Evolutionary conservation across 2,797 vertebrate genomes (phyloP), one percentile per base, ranked within the genome.

Genomic region (Neosalanx taihuensis): DNA sequence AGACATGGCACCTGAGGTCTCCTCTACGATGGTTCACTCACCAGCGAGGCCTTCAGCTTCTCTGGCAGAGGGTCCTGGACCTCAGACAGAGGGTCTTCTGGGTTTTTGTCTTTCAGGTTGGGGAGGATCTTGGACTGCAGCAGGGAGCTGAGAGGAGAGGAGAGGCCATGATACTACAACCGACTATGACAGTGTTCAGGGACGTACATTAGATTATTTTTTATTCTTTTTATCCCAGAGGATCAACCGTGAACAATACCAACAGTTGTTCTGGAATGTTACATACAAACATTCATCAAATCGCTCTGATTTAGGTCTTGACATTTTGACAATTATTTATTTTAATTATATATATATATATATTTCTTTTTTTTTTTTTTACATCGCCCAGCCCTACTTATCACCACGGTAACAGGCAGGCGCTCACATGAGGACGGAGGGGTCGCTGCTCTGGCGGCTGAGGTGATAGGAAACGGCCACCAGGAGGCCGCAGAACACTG

Each of bases 61-160:
- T 97, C 97, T n/a, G 97, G 97, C 57, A 99, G 89, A 76, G 98
- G 98, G 82, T 99, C 97, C 90, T 98, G 97, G 33, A 98, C 96
- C 86, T 99, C 97, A 71, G 95, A 95, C 56, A 98, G 64, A 68
- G 98, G 98, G 85, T 99, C 97, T 85, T 99, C 98, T 9, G 96
- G 97, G 88, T 99, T 98, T 87, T 98, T 96, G 84, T 98, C 96
- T 87, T 95, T 96, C 79, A 95, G 85, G 87, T 95, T 95, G 77
- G 95, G 96, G 84, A 99, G 93, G 86, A 99, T 89, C 89, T 97
- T 99, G 76, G 96, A 95, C 89, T 98, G 96, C 76, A 98, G 92
- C 90, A 99, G 90, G 56, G 97, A 97, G 78, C 98, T 99, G 41
- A 4, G 66, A 78, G 80, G 64, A 75, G 72, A 64, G 59, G 62